A percentile compares a stretch with the other conserved stretches of the same genome.
Evolutionary conservation across 1,140 invertebrate genomes (phyloP).

Genomic region (Dendrolimus kikuchii): DNA sequence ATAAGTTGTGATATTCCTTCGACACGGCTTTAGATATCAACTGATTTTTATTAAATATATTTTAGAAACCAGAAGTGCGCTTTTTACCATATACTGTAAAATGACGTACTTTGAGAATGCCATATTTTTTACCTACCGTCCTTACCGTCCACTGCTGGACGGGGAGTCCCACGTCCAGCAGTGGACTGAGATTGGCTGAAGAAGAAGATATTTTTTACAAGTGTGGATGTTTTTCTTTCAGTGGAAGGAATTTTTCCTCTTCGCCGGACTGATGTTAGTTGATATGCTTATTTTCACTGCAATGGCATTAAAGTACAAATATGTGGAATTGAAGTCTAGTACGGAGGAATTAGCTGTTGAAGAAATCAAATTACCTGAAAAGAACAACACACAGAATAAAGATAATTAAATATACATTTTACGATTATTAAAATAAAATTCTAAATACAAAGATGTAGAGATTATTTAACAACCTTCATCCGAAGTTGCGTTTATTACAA

Average conservation of each 20-base stretch:
- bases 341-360: constrained; percentile 38
- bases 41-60: too few relatives aligned
- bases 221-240: constrained; percentile 56
- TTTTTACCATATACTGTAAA: too few relatives aligned
- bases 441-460: neutral
- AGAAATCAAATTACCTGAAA: constrained; percentile 41
- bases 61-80: too few relatives aligned
- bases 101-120: too few relatives aligned
- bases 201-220: too few relatives aligned
- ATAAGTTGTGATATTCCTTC: too few relatives aligned
- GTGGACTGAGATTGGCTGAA: too few relatives aligned
- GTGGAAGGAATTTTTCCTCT: constrained; percentile 91
- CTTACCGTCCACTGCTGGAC: too few relatives aligned
- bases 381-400: constrained; percentile 7
- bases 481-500: neutral
- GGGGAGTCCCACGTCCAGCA: too few relatives aligned
- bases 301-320: constrained; percentile 83
- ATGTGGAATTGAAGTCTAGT: constrained; percentile 64
- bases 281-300: constrained; percentile 87
- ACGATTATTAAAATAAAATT: constrained; percentile 2
- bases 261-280: constrained; percentile 86
- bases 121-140: too few relatives aligned
- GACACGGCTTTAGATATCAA: too few relatives aligned
- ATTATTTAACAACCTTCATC: too few relatives aligned
- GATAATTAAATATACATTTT: constrained; percentile 9